Conservation (phyloP, 2,113 vertebrate species). For the Vidua chalybeata region DNA sequence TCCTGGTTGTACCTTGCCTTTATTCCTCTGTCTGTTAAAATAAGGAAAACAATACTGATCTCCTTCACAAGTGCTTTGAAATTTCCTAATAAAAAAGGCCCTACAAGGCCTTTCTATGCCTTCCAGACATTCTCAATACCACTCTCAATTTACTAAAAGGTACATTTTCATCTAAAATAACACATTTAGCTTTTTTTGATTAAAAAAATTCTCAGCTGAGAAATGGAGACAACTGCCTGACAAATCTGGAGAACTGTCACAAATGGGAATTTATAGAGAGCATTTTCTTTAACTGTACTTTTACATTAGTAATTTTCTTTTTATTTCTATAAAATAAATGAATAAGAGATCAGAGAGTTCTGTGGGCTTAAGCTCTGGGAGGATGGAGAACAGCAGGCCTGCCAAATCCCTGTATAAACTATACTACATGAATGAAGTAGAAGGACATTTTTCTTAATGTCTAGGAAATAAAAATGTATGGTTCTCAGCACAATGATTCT, state of each 20-base stretch:
- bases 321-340: constrained; percentile 32
- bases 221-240: background rate
- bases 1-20: background rate
- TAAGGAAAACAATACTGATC: background rate
- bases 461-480: constrained; percentile 35
- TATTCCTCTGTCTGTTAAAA: background rate
- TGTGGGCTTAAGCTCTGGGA: background rate
- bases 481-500: background rate
- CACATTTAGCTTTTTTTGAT: background rate
- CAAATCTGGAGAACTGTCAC: background rate
- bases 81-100: background rate
- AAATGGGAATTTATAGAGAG: background rate
- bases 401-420: background rate
- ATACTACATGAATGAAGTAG: background rate
- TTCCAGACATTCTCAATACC: background rate
- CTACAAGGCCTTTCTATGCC: background rate
- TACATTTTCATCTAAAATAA: background rate
- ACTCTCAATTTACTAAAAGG: background rate
- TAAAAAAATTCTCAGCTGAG: background rate
- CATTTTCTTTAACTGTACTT: background rate
- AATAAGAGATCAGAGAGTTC: background rate
- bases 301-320: background rate
- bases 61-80: background rate
- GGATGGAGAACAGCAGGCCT: background rate
- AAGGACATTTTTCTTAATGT: constrained; percentile 5